Evolutionary conservation across 2,797 vertebrate genomes (phyloP).

Genomic region (Arrhamphus sclerolepis): DNA sequence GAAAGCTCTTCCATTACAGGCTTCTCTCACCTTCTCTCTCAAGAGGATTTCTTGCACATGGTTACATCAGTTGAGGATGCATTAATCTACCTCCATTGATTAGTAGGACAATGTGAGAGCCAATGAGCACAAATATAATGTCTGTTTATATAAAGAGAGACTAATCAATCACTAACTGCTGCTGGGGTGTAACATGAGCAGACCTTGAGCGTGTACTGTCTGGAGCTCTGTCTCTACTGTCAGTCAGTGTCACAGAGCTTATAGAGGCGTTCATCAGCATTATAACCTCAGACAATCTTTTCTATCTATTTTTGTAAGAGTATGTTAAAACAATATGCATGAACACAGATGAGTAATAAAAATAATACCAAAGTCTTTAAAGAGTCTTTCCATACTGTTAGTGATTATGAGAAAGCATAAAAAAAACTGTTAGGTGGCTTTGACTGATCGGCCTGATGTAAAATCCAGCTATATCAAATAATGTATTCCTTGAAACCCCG

Average conservation of each 20-base stretch:
- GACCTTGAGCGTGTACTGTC: conserved; percentile 12
- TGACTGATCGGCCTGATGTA: no score
- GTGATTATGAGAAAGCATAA: background rate
- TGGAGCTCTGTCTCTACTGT: conserved; percentile 3
- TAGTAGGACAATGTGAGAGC: conserved; percentile 31
- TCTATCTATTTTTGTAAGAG: no score
- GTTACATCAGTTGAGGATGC: conserved; percentile 44
- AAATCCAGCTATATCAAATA: no score
- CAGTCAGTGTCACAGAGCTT: conserved; percentile 4
- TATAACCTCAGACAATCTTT: no score
- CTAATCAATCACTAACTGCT: conserved; percentile 48
- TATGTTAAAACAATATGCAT: no score
- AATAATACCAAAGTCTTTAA: no score
- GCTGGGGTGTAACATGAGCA: conserved; percentile 39
- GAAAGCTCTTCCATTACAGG: conserved; percentile 14
- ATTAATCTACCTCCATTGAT: conserved; percentile 53
- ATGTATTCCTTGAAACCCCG: no score
- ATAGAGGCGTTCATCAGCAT: no score
- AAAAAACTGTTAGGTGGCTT: background rate
- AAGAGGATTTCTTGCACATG: conserved; percentile 33
- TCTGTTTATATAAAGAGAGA: conserved; percentile 58
- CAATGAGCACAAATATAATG: conserved; percentile 38
- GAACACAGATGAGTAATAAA: no score
- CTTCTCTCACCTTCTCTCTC: conserved; percentile 29
- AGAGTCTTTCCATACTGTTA: background rate